phyloP scores from a whole-genome alignment of 2,797 vertebrate species.

The Microctenopoma steveboyesi region DNA sequence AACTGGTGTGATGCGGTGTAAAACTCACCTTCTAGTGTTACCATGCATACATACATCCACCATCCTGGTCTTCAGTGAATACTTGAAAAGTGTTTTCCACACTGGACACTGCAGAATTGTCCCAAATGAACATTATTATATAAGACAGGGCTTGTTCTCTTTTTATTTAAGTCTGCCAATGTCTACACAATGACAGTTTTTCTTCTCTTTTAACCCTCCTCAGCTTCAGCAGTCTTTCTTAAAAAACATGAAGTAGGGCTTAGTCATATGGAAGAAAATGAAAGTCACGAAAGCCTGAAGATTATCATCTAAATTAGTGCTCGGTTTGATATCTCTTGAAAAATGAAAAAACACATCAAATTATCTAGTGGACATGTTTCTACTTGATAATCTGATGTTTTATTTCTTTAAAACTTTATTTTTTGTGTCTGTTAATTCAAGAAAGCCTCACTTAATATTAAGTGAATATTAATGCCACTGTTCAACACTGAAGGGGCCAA shows the following conservation, averaged over 20 bases:
- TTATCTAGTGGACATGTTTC: neutral
- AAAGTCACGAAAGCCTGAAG: neutral
- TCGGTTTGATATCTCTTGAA: neutral
- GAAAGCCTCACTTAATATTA: constrained; percentile 16
- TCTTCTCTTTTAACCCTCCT: neutral
- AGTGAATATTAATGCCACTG: constrained; percentile 34
- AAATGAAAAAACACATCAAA: neutral
- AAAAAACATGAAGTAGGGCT: neutral
- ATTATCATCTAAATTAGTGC: neutral
- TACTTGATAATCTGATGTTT: neutral
- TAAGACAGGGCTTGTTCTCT: neutral
- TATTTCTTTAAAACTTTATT: constrained; percentile 12
- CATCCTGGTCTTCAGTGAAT: neutral
- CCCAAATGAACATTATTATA: constrained; percentile 4
- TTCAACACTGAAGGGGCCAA: constrained; percentile 52
- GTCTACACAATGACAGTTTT: neutral
- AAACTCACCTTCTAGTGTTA: neutral
- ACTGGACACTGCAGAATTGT: constrained; percentile 4
- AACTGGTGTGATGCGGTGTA: constrained; percentile 8
- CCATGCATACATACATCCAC: neutral
- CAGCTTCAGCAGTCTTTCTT: neutral
- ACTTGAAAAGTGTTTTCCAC: neutral
- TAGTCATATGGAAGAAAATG: neutral
- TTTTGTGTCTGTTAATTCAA: constrained; percentile 17
- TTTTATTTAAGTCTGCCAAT: neutral